These are phyloP conservation scores for Tiphia femorata DNA, from an alignment of 2,888 invertebrate genomes.

Conservation along the genomic window DNA sequence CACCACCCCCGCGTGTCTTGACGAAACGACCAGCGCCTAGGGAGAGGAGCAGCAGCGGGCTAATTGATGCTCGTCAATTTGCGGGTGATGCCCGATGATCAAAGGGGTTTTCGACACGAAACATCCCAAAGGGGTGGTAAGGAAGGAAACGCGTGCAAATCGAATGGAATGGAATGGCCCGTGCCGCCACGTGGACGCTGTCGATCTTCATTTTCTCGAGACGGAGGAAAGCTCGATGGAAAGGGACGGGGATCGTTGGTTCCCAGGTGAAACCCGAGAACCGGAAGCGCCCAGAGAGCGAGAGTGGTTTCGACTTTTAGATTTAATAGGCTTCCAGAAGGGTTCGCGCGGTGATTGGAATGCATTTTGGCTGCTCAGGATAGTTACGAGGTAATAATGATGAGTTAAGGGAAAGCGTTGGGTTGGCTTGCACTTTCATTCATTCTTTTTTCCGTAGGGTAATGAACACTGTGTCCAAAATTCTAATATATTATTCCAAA, in stretches of 20 bases:
- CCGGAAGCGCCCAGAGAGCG: background rate
- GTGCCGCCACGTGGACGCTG: slow-evolving; percentile 51
- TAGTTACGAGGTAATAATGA: too few species aligned
- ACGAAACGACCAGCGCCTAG: slow-evolving; percentile 35
- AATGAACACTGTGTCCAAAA: too few species aligned
- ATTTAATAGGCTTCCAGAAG: too few species aligned
- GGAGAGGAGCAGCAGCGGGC: too few species aligned
- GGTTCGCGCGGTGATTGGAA: too few species aligned
- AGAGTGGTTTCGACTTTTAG: too few species aligned
- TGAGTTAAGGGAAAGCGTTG: too few species aligned
- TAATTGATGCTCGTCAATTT: slow-evolving; percentile 51
- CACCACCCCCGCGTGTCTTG: slow-evolving; percentile 34
- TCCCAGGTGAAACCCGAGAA: slow-evolving; percentile 48
- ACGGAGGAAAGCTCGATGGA: slow-evolving; percentile 18
- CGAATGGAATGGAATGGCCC: slow-evolving; percentile 16
- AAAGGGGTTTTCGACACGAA: slow-evolving; percentile 30
- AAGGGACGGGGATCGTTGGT: slow-evolving; percentile 22
- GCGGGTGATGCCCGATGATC: slow-evolving; percentile 22
- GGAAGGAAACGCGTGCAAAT: slow-evolving; percentile 25
- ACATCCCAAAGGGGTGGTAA: slow-evolving; percentile 10
- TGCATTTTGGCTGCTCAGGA: too few species aligned
- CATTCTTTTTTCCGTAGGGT: too few species aligned
- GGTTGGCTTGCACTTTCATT: too few species aligned
- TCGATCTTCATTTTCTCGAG: slow-evolving; percentile 55
- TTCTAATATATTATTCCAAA: too few species aligned